phyloP scores from a whole-genome alignment of 2,797 vertebrate species.

The Pyrocephalus nanus region DNA sequence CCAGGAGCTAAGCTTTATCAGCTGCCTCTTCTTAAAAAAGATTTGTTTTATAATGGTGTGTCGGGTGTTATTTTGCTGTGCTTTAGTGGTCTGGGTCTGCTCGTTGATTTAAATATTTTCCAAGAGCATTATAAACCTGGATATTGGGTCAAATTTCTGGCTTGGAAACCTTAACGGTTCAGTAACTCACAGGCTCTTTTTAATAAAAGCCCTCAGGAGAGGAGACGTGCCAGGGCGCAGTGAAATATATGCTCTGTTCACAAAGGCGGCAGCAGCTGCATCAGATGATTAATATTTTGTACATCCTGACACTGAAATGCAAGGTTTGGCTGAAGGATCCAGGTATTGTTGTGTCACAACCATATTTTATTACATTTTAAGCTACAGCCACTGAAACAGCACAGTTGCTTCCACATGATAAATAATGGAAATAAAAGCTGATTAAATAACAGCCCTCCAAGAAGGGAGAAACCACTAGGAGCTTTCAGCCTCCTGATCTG shows the following conservation, averaged over 20 bases:
- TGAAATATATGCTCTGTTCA: constrained; percentile 49
- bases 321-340: background rate
- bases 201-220: constrained; percentile 49
- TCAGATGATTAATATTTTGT: constrained; percentile 20
- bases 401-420: background rate
- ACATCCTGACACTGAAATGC: constrained; percentile 18
- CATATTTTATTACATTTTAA: constrained; percentile 14
- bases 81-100: constrained; percentile 38
- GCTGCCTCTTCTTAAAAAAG: constrained; percentile 50
- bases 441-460: constrained; percentile 48
- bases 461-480: background rate
- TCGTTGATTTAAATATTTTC: constrained; percentile 39
- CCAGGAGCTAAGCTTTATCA: constrained; percentile 62
- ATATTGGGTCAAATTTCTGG: constrained; percentile 33
- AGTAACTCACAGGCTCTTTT: constrained; percentile 51
- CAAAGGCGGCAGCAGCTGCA: background rate
- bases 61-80: constrained; percentile 2
- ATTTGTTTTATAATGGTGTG: constrained; percentile 49
- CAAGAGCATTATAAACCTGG: constrained; percentile 39
- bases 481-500: constrained; percentile 22
- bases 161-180: constrained; percentile 32
- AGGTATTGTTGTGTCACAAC: background rate
- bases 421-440: constrained; percentile 61
- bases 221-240: constrained; percentile 21
- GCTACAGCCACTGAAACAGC: background rate